Conservation (phyloP, 1,140 invertebrate genomes). For the Epicauta chinensis region DNA sequence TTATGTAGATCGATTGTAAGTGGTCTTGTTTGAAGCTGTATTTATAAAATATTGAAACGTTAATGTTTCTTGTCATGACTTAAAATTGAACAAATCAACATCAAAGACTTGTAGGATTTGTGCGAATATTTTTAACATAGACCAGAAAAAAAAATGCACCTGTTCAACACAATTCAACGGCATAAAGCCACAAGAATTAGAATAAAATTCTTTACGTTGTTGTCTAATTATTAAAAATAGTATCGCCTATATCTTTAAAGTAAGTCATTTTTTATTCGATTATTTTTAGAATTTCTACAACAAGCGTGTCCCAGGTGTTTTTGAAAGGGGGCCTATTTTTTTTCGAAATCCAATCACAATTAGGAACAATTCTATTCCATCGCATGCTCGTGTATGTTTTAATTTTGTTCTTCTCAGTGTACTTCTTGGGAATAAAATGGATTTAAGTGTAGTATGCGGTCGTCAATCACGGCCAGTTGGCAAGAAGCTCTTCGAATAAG, state of each 20-base stretch:
- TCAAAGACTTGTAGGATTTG: slow-evolving; percentile 1
- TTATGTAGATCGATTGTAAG: too few relatives aligned
- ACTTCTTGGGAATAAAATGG: too few relatives aligned
- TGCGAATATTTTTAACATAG: slow-evolving; percentile 1
- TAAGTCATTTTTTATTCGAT: too few relatives aligned
- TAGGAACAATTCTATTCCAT: too few relatives aligned
- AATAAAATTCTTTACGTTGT: not conserved
- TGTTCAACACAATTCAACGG: slow-evolving; percentile 8
- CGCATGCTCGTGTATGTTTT: too few relatives aligned
- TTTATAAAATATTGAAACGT: too few relatives aligned
- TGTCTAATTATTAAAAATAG: not conserved
- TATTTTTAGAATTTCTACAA: not conserved
- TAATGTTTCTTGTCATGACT: not conserved
- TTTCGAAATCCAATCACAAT: too few relatives aligned
- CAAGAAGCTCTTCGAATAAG: slow-evolving; percentile 14
- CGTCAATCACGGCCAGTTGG: slow-evolving; percentile 21
- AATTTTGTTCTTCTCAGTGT: too few relatives aligned
- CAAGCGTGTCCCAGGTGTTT: not conserved
- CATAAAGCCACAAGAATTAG: not conserved
- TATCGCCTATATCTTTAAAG: not conserved
- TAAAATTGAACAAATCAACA: not conserved
- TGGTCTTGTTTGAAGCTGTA: too few relatives aligned
- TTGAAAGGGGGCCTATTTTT: not conserved
- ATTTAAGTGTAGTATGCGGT: too few relatives aligned
- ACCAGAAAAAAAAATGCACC: not conserved